A percentile compares a stretch with the other conserved stretches of the same genome.
Evolutionary conservation across 2,888 invertebrate genomes (phyloP).

Genomic region (Peribatodes rhomboidaria): DNA sequence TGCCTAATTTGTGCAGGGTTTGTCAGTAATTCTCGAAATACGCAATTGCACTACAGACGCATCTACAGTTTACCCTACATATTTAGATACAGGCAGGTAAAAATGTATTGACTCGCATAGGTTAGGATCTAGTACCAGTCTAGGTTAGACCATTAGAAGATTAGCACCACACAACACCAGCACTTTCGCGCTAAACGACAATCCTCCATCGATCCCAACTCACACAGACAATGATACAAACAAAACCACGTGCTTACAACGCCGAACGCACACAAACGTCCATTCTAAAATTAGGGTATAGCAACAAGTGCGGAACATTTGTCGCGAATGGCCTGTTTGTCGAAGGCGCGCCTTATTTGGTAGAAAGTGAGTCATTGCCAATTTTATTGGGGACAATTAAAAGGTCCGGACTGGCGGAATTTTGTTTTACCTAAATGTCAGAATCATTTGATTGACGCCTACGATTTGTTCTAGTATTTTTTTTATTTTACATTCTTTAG

Average conservation of each 20-base stretch:
- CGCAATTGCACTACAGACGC: too few relatives aligned
- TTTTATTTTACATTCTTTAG: too few relatives aligned
- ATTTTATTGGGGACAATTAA: conserved; percentile 39
- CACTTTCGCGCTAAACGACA: conserved; percentile 1
- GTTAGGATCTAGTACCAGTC: too few relatives aligned
- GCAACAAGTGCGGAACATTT: conserved; percentile 48
- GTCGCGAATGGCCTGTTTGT: conserved; percentile 40
- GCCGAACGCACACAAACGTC: conserved; percentile 41
- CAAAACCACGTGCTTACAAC: conserved; percentile 36
- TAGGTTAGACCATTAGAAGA: not conserved
- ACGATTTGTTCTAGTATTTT: not conserved
- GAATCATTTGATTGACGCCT: conserved; percentile 18
- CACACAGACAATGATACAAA: conserved; percentile 26
- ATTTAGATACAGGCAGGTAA: too few relatives aligned
- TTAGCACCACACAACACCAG: not conserved
- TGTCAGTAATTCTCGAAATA: too few relatives aligned
- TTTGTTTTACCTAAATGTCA: conserved; percentile 29
- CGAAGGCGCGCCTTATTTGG: conserved; percentile 47
- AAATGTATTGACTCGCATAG: too few relatives aligned
- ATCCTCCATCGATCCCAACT: conserved; percentile 19
- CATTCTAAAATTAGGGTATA: conserved; percentile 46
- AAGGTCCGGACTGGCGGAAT: conserved; percentile 29
- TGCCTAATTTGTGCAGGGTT: too few relatives aligned
- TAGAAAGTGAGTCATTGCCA: conserved; percentile 45
- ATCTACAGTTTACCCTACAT: too few relatives aligned